phyloP scores from a whole-genome alignment of 2,888 invertebrate genomes.

The Ischnura elegans region DNA sequence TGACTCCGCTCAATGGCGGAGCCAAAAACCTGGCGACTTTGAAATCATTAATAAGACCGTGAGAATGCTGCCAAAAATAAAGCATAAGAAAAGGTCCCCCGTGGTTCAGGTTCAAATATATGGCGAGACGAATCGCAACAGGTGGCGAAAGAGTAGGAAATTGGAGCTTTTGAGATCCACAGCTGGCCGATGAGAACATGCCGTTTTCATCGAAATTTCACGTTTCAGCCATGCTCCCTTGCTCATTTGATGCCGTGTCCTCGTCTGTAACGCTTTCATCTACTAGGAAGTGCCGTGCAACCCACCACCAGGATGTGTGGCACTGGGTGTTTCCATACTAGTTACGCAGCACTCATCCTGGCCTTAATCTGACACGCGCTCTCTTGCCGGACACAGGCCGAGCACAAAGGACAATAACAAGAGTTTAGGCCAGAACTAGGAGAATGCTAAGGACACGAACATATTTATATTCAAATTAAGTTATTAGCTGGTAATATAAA shows the following conservation, averaged over 20 bases:
- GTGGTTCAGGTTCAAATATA: neutral
- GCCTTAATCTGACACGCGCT: too few relatives aligned
- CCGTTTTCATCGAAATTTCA: neutral
- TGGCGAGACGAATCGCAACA: constrained; percentile 14
- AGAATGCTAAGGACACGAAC: too few relatives aligned
- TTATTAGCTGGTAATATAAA: too few relatives aligned
- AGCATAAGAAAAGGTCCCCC: neutral
- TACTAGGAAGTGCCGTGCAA: too few relatives aligned
- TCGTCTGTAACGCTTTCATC: neutral
- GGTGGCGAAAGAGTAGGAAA: neutral
- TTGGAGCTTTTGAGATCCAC: neutral
- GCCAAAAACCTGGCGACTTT: neutral
- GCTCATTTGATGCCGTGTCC: neutral
- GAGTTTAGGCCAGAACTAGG: too few relatives aligned
- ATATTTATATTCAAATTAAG: too few relatives aligned
- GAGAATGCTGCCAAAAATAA: neutral
- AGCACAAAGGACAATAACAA: too few relatives aligned
- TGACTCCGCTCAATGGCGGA: neutral
- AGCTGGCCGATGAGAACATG: neutral
- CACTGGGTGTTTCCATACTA: too few relatives aligned
- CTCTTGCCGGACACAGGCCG: too few relatives aligned
- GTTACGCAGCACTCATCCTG: too few relatives aligned
- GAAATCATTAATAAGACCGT: constrained; percentile 25
- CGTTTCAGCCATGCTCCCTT: neutral
- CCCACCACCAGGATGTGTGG: neutral